Conservation (phyloP, 1,140 invertebrate species). For the Drosophila willistoni region DNA sequence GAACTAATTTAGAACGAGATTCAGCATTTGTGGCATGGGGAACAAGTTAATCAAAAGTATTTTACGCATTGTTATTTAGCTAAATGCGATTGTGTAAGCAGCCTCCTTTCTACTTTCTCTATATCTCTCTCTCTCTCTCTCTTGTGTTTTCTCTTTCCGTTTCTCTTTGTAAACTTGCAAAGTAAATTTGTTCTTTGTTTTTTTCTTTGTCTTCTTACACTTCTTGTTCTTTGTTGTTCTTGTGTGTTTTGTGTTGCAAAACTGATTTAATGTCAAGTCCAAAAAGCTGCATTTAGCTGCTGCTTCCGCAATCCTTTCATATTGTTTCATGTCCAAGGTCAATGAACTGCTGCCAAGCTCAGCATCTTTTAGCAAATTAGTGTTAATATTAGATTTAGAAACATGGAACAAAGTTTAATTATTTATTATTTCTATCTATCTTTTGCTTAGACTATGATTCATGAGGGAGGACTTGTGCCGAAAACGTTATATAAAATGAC, state of each 20-base stretch:
- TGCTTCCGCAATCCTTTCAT: constrained; percentile 17
- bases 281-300: constrained; percentile 17
- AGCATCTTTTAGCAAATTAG: background rate
- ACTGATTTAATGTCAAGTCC: constrained; percentile 11
- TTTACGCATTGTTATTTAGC: constrained; percentile 82
- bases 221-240: constrained; percentile 11
- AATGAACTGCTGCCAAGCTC: constrained; percentile 17
- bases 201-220: constrained; percentile 18
- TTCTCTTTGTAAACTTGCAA: constrained; percentile 6
- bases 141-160: constrained; percentile 16
- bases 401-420: no score
- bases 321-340: constrained; percentile 23
- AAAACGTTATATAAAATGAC: constrained; percentile 94
- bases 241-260: constrained; percentile 22
- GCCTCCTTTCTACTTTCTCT: constrained; percentile 38
- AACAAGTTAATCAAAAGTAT: constrained; percentile 77
- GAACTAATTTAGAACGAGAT: constrained; percentile 49
- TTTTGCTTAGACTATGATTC: constrained; percentile 88
- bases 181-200: constrained; percentile 29
- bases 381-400: no score
- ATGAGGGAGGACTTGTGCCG: constrained; percentile 94
- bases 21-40: constrained; percentile 68
- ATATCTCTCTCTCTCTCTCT: constrained; percentile 8
- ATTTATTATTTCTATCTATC: constrained; percentile 12
- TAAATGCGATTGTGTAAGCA: constrained; percentile 83